phyloP scores from a whole-genome alignment of 1,140 invertebrate genomes.

The Drosophila melanica region DNA sequence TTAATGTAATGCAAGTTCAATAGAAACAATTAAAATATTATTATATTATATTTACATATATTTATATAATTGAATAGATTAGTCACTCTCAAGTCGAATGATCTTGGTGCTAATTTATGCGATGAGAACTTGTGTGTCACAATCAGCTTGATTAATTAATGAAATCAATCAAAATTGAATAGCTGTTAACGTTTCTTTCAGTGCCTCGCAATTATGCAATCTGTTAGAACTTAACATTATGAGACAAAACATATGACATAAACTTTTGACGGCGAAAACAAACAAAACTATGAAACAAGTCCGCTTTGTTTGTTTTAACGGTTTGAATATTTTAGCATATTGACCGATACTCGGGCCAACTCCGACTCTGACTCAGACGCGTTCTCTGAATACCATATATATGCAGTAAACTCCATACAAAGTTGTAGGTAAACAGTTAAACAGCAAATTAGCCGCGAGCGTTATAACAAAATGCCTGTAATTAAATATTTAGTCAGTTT shows the following conservation, averaged over 20 bases:
- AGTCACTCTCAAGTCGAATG: background rate
- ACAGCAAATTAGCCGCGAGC: slow-evolving; percentile 47
- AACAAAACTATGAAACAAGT: slow-evolving; percentile 37
- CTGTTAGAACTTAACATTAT: slow-evolving; percentile 16
- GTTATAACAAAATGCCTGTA: slow-evolving; percentile 41
- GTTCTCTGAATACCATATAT: slow-evolving; percentile 22
- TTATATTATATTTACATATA: background rate
- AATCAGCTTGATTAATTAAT: slow-evolving; percentile 13
- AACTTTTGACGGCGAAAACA: slow-evolving; percentile 18
- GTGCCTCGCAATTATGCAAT: slow-evolving; percentile 24
- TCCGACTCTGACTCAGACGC: slow-evolving; percentile 7
- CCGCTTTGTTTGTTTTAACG: slow-evolving; percentile 19
- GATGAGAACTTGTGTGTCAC: background rate
- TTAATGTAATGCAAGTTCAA: background rate
- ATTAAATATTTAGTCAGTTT: slow-evolving; percentile 58
- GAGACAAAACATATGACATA: slow-evolving; percentile 34
- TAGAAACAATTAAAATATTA: background rate
- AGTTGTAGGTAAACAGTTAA: slow-evolving; percentile 47
- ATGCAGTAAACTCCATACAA: slow-evolving; percentile 16
- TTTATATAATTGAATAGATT: background rate
- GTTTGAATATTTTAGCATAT: slow-evolving; percentile 64
- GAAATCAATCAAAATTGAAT: background rate
- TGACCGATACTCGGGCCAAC: slow-evolving; percentile 23
- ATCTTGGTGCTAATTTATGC: background rate
- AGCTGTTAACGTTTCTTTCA: background rate